Conservation (phyloP, 2,888 invertebrate species). For the Lottia scabra region DNA sequence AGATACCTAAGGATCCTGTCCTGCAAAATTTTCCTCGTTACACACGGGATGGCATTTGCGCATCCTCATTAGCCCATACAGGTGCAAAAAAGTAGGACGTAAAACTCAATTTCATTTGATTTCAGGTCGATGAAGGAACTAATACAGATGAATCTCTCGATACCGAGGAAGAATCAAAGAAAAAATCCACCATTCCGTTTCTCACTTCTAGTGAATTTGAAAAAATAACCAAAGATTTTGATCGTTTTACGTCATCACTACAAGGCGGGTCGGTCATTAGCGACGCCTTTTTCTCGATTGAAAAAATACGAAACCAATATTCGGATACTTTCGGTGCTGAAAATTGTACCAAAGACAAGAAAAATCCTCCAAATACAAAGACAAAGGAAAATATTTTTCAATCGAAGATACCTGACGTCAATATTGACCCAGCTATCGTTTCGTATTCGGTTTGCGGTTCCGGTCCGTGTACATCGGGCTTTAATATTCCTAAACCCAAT, state of each 20-base stretch:
- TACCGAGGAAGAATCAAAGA: neutral
- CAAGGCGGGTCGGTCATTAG: neutral
- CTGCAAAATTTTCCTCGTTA: too few species aligned
- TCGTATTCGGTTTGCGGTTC: neutral
- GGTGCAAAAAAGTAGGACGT: too few species aligned
- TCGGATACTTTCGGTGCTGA: neutral
- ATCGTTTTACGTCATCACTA: constrained; percentile 2
- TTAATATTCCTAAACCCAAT: too few species aligned
- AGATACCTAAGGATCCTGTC: too few species aligned
- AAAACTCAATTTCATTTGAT: too few species aligned
- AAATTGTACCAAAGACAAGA: neutral
- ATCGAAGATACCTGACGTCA: neutral
- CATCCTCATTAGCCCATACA: too few species aligned
- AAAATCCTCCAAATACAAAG: neutral
- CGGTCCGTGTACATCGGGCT: too few species aligned
- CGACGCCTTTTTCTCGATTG: constrained; percentile 8
- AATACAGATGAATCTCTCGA: neutral
- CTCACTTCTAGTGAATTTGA: neutral
- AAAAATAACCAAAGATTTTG: constrained; percentile 2
- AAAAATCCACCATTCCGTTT: neutral
- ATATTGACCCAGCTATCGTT: neutral
- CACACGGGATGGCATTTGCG: too few species aligned
- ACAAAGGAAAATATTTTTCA: neutral
- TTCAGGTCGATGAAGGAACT: neutral
- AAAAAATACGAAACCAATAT: constrained; percentile 8